These are phyloP conservation scores for Chymomyza procnemis DNA, from an alignment of 2,888 invertebrate genomes.

Conservation along the genomic window DNA sequence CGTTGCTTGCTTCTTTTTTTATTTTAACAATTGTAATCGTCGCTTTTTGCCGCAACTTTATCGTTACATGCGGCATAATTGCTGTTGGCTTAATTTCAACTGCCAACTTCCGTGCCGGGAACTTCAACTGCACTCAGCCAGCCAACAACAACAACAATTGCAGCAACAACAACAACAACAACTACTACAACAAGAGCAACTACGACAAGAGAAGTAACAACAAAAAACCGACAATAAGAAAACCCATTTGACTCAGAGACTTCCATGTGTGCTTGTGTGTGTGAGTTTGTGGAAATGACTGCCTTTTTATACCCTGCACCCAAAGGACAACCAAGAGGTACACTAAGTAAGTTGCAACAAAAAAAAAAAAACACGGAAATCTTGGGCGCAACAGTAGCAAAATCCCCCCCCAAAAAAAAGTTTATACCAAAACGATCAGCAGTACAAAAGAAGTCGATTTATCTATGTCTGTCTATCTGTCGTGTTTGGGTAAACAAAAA, in stretches of 20 bases:
- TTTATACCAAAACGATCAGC: too few relatives aligned
- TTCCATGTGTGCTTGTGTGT: constrained; percentile 29
- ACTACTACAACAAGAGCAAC: not conserved
- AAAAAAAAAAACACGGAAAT: too few relatives aligned
- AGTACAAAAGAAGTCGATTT: too few relatives aligned
- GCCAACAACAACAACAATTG: not conserved
- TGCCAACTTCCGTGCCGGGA: constrained; percentile 65
- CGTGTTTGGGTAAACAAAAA: too few relatives aligned
- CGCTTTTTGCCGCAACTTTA: constrained; percentile 55
- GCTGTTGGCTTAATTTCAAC: constrained; percentile 69
- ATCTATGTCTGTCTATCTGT: too few relatives aligned
- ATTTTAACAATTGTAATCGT: constrained; percentile 47
- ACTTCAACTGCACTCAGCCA: constrained; percentile 47
- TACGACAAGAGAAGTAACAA: constrained; percentile 23
- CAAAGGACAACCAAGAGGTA: too few relatives aligned
- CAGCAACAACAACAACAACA: constrained; percentile 14
- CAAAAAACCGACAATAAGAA: constrained; percentile 35
- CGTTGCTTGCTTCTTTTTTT: not conserved
- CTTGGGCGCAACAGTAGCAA: not conserved
- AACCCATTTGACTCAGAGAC: constrained; percentile 66
- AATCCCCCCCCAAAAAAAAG: not conserved
- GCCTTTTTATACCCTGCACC: not conserved
- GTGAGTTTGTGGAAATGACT: not conserved
- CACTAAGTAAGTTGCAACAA: too few relatives aligned
- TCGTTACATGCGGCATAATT: constrained; percentile 65